Conservation (phyloP, 2,888 invertebrate species). For the Myopa testacea region DNA sequence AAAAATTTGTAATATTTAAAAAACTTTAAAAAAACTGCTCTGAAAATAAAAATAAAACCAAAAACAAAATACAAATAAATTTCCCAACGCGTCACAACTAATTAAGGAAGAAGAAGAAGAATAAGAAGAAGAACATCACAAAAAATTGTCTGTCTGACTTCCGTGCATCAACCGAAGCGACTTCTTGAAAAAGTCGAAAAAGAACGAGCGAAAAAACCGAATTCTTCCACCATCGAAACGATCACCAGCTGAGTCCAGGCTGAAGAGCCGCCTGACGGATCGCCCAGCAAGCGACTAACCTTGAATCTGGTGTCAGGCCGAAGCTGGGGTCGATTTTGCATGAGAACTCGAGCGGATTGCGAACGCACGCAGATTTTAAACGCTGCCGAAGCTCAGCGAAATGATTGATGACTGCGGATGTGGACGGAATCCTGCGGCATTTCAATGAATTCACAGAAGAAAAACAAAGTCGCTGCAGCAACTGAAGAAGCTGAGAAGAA, state of each 20-base stretch:
- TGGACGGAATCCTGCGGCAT: conserved; percentile 3
- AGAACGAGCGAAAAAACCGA: background rate
- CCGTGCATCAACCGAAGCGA: background rate
- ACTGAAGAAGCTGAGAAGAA: background rate
- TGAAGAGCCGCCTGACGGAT: background rate
- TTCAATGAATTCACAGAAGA: background rate
- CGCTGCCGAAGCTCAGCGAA: background rate
- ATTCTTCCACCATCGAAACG: background rate
- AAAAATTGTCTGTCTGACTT: background rate
- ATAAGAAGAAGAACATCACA: background rate
- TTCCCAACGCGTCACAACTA: too few species aligned
- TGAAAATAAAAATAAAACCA: too few species aligned
- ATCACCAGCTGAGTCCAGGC: background rate
- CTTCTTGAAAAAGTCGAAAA: background rate
- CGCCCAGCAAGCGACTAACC: background rate
- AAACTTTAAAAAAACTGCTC: too few species aligned
- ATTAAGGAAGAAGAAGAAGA: too few species aligned
- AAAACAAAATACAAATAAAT: too few species aligned
- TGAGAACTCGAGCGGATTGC: background rate
- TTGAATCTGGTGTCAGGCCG: background rate
- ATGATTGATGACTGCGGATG: conserved; percentile 5
- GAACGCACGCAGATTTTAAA: background rate
- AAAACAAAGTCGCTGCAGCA: background rate
- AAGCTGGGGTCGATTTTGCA: background rate
- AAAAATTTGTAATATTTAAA: too few species aligned